These are phyloP conservation scores for Hoplostethus mediterraneus DNA, from an alignment of 2,797 vertebrate genomes.

Conservation along the genomic window DNA sequence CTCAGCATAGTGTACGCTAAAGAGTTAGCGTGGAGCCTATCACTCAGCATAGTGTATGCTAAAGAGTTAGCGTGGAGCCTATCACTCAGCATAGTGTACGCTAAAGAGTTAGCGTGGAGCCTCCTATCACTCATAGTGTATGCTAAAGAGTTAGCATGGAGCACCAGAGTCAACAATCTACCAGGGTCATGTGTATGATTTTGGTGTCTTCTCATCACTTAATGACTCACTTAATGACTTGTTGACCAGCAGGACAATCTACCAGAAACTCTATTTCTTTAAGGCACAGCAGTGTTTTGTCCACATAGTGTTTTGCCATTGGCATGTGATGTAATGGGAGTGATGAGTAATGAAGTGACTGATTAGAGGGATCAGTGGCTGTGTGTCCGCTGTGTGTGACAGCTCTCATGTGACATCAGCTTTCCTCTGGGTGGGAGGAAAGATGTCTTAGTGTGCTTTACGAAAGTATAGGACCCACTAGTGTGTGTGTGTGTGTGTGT, in stretches of 20 bases:
- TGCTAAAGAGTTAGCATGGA: no score
- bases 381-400: conserved; percentile 44
- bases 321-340: conserved; percentile 55
- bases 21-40: no score
- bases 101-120: no score
- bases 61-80: no score
- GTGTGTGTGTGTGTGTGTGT: conserved; percentile 16
- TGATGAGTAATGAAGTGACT: conserved; percentile 60
- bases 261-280: not conserved
- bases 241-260: no score
- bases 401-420: conserved; percentile 53
- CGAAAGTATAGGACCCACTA: conserved; percentile 20
- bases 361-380: conserved; percentile 43
- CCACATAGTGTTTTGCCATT: conserved; percentile 23
- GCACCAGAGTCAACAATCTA: not conserved
- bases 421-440: conserved; percentile 23
- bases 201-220: not conserved
- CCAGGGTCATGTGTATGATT: not conserved
- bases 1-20: no score
- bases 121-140: no score
- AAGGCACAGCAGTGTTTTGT: not conserved
- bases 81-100: no score
- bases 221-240: no score
- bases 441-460: not conserved
- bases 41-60: no score